These are phyloP conservation scores for Bombus polaris DNA, from an alignment of 1,140 invertebrate genomes.

Conservation along the genomic window DNA sequence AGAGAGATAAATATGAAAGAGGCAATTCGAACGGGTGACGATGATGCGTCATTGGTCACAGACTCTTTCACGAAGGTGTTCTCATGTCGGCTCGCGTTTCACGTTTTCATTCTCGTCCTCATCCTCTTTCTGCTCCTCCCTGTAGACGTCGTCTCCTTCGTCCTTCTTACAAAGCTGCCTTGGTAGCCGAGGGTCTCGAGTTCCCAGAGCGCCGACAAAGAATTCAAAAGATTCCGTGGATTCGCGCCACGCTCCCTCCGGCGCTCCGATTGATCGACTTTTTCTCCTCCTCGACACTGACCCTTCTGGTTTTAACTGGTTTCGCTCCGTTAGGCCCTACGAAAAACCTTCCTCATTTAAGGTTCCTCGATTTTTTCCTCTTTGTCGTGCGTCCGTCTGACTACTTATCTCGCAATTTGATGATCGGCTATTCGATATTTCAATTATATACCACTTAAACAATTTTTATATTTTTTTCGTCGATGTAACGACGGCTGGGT, in stretches of 20 bases:
- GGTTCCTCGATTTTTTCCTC: not conserved
- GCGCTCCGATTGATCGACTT: slow-evolving; percentile 60
- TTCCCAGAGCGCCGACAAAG: slow-evolving; percentile 59
- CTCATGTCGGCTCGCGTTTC: slow-evolving; percentile 64
- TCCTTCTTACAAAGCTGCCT: slow-evolving; percentile 32
- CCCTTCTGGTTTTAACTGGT: slow-evolving; percentile 25
- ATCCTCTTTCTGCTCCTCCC: slow-evolving; percentile 31
- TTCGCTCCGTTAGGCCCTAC: not conserved
- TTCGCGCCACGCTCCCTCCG: slow-evolving; percentile 43
- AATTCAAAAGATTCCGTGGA: slow-evolving; percentile 65
- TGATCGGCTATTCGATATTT: not conserved
- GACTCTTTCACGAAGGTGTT: slow-evolving; percentile 53
- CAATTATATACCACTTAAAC: not conserved
- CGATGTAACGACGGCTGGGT: not conserved
- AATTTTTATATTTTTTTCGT: not conserved
- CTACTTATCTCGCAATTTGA: not conserved
- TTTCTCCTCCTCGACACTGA: slow-evolving; percentile 31
- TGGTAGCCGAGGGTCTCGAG: slow-evolving; percentile 13
- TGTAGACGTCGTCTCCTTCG: slow-evolving; percentile 13
- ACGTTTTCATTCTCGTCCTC: slow-evolving; percentile 37
- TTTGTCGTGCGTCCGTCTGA: not conserved
- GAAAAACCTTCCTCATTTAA: not conserved
- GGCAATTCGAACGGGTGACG: slow-evolving; percentile 16
- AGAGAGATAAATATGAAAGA: not conserved
- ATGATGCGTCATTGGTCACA: slow-evolving; percentile 15